Evolutionary conservation across 2,797 vertebrate species (phyloP), one percentile per base, ranked within the genome.

Genomic region (Chaunax sp.): DNA sequence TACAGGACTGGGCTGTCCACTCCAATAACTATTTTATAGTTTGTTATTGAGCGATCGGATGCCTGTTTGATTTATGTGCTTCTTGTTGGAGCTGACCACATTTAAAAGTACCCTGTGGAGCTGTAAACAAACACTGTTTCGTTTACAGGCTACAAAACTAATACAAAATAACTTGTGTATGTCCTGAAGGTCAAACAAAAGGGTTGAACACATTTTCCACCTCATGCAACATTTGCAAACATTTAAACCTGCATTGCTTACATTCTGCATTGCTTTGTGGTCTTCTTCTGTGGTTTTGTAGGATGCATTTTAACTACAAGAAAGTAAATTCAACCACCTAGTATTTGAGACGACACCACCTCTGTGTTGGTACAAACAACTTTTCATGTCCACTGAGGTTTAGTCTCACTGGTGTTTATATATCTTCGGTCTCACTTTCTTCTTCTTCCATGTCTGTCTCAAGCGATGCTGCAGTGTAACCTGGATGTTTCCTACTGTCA

Each of bases 401-500:
- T 30, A 37, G 22, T 11, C 35, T 49, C 33, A 53, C 26, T 26
- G 54, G 2, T 50, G 55, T 72, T 64, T 62, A 52, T 12, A 46
- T 6, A 52, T 22, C 28, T 37, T 30, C 30, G 53, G 50, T 46
- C n/a, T 60, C 12, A 14, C 46, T 67, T 59, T 51, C 25, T 58
- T 33, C 30, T 37, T 19, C 12, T 49, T 46, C 65, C 55, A 37
- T 12, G 35, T 37, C 35, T n/a, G n/a, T n/a, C n/a, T n/a, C n/a
- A 19, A 5, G 4, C 5, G 20, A 5, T 22, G 45, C 6, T 22
- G 23, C 45, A 47, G 22, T 47, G 22, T 47, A 12, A 14, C 44
- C n/a, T n/a, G n/a, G n/a, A n/a, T n/a, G 20, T 12, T 13, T 14
- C 67, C 62, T 11, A 4, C 72, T 78, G 69, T 77, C 78, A 81